Conservation (phyloP, 2,797 vertebrate genomes). For the Intellagama lesueurii region DNA sequence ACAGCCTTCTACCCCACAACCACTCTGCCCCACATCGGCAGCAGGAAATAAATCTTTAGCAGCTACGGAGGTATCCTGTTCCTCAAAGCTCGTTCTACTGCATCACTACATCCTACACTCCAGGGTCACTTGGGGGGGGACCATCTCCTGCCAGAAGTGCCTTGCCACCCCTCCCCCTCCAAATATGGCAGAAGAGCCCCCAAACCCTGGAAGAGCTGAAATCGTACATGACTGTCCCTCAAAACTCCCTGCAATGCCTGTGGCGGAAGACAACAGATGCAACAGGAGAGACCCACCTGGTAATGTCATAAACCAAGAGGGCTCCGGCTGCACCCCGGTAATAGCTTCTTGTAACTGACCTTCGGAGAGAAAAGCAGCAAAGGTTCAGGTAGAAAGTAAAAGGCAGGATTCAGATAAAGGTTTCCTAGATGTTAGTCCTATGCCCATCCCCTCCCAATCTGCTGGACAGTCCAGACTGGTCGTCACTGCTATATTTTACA, state of each 20-base stretch:
- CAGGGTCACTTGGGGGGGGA: too few relatives aligned
- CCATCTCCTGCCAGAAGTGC: not conserved
- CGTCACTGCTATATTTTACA: too few relatives aligned
- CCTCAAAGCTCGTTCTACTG: too few relatives aligned
- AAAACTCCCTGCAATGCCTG: too few relatives aligned
- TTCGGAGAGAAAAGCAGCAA: conserved; percentile 45
- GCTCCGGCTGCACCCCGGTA: conserved; percentile 94
- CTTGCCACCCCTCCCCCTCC: not conserved
- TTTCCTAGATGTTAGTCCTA: not conserved
- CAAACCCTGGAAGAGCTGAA: too few relatives aligned
- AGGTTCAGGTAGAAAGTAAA: fast-evolving
- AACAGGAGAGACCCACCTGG: conserved; percentile 80
- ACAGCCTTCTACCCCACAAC: not conserved
- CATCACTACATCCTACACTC: too few relatives aligned
- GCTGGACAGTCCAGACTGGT: not conserved
- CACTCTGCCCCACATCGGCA: not conserved
- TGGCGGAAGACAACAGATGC: not conserved
- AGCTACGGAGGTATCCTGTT: too few relatives aligned
- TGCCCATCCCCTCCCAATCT: not conserved
- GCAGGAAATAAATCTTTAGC: too few relatives aligned
- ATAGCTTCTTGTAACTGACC: conserved; percentile 94
- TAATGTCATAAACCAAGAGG: conserved; percentile 93
- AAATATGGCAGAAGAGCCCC: too few relatives aligned
- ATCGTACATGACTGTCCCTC: too few relatives aligned
- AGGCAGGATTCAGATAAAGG: too few relatives aligned